phyloP scores from a whole-genome alignment of 2,888 invertebrate genomes.

The Sphecodes monilicornis region DNA sequence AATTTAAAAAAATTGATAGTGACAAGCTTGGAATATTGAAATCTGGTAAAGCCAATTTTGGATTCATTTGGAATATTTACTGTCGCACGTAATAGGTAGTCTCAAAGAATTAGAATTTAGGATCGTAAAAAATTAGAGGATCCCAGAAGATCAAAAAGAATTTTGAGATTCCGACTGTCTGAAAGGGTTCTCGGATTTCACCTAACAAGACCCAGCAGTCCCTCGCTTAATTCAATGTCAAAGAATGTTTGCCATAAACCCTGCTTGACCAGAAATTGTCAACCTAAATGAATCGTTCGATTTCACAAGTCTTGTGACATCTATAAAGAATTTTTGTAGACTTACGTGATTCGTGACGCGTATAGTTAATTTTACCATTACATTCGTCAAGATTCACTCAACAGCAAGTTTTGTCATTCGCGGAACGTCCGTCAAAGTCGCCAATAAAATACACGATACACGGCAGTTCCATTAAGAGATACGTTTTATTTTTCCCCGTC shows the following conservation, averaged over 20 bases:
- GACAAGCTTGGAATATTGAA: too few relatives aligned
- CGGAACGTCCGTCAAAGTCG: background rate
- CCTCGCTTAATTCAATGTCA: too few relatives aligned
- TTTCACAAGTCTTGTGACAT: background rate
- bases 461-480: slow-evolving; percentile 17
- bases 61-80: too few relatives aligned
- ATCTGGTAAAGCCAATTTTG: too few relatives aligned
- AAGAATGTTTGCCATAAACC: background rate
- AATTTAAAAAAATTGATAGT: too few relatives aligned
- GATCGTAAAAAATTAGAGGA: too few relatives aligned
- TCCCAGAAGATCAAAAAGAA: too few relatives aligned
- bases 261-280: background rate
- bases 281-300: background rate
- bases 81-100: too few relatives aligned
- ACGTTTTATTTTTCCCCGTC: slow-evolving; percentile 30
- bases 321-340: background rate
- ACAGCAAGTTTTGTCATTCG: background rate
- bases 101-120: too few relatives aligned
- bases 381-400: background rate
- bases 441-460: slow-evolving; percentile 14
- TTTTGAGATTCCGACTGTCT: too few relatives aligned
- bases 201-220: too few relatives aligned
- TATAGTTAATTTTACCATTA: background rate
- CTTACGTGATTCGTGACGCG: background rate
- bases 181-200: too few relatives aligned